phyloP scores from a whole-genome alignment of 1,140 invertebrate species.

The Antheraea pernyi region DNA sequence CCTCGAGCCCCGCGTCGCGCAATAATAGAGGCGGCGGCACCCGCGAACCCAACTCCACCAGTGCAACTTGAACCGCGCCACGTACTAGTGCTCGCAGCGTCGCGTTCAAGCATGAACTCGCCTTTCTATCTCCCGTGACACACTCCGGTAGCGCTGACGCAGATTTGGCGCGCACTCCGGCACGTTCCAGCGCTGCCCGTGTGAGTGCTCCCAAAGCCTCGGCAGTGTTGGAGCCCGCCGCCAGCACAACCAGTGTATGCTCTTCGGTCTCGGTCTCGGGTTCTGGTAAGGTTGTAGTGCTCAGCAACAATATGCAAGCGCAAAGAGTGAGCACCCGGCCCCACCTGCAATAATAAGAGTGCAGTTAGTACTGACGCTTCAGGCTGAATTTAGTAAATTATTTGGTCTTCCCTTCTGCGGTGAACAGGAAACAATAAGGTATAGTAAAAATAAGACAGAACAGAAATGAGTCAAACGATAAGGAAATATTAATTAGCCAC shows the following conservation, averaged over 20 bases:
- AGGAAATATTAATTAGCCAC: no score
- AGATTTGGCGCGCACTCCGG: slow-evolving; percentile 4
- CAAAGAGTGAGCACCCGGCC: neutral
- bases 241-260: neutral
- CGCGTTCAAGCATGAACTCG: slow-evolving; percentile 78
- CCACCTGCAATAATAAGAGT: neutral
- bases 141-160: slow-evolving; percentile 34
- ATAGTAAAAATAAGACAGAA: no score
- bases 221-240: neutral
- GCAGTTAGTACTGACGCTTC: neutral
- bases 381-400: no score
- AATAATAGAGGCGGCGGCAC: slow-evolving; percentile 18
- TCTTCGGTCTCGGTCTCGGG: neutral
- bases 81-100: slow-evolving; percentile 85
- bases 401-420: no score
- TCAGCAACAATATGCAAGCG: neutral
- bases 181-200: slow-evolving; percentile 5
- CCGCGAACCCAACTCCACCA: slow-evolving; percentile 17
- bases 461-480: no score
- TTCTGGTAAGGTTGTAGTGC: neutral
- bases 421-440: no score
- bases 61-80: slow-evolving; percentile 80
- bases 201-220: slow-evolving; percentile 11
- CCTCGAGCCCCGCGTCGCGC: slow-evolving; percentile 22
- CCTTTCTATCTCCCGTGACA: slow-evolving; percentile 81